phyloP scores from a whole-genome alignment of 1,140 invertebrate species.

The Tribolium castaneum region DNA sequence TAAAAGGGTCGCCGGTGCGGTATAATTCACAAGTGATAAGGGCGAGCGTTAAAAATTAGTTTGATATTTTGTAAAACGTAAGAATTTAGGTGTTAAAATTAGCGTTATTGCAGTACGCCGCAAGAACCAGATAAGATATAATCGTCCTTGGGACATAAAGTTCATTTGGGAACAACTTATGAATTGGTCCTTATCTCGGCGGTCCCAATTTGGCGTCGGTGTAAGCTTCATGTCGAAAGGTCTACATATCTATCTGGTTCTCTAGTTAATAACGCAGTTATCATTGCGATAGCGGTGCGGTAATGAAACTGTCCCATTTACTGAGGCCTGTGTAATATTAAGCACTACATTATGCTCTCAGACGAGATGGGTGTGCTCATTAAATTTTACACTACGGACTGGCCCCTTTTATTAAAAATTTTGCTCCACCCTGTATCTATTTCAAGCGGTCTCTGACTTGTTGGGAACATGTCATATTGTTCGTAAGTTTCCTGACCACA shows the following conservation, averaged over 20 bases:
- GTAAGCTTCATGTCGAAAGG: conserved; percentile 50
- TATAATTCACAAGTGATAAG: not conserved
- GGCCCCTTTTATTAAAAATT: no score
- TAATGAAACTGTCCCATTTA: conserved; percentile 56
- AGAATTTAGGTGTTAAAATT: conserved; percentile 11
- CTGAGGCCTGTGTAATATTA: conserved; percentile 53
- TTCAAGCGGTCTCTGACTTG: not conserved
- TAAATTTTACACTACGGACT: conserved; percentile 41
- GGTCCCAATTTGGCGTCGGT: conserved; percentile 13
- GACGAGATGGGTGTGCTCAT: conserved; percentile 37
- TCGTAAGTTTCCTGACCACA: not conserved
- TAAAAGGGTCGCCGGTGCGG: not conserved
- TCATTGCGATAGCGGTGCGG: conserved; percentile 48
- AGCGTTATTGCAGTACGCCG: conserved; percentile 10
- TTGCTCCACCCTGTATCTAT: not conserved
- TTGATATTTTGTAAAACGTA: not conserved
- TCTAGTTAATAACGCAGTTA: conserved; percentile 55
- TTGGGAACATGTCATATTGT: not conserved
- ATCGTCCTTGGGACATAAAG: conserved; percentile 10
- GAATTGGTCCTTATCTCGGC: conserved; percentile 41
- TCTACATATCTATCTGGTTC: conserved; percentile 53
- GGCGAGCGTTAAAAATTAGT: not conserved
- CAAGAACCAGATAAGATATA: conserved; percentile 21
- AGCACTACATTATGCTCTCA: conserved; percentile 51
- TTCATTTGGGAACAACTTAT: conserved; percentile 38